These are phyloP conservation scores for Huso huso DNA, from an alignment of 2,797 vertebrate species.

Conservation along the genomic window DNA sequence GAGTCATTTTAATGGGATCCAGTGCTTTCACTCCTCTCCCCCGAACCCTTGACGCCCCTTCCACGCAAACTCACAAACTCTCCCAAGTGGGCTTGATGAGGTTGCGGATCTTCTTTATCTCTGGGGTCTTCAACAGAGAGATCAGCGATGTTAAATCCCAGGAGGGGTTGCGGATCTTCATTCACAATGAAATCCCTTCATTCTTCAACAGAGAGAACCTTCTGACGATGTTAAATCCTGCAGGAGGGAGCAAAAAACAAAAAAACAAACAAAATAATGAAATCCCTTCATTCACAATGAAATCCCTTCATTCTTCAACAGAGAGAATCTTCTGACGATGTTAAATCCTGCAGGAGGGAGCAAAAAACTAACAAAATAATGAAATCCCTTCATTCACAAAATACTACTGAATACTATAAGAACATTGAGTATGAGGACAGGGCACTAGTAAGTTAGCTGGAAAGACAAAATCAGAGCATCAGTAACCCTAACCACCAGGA, in stretches of 20 bases:
- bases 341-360: conserved; percentile 72
- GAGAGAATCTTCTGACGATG: conserved; percentile 75
- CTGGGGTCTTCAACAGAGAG: conserved; percentile 70
- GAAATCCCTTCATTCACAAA: not conserved
- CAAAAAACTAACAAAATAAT: not conserved
- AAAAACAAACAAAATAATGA: not conserved
- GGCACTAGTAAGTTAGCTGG: no score
- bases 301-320: conserved; percentile 59
- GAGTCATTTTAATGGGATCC: no score
- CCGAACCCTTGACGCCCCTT: no score
- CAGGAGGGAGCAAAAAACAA: no score
- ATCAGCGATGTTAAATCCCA: conserved; percentile 83
- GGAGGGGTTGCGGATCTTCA: no score
- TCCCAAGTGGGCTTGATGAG: conserved; percentile 68
- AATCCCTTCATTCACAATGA: no score
- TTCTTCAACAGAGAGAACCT: conserved; percentile 80
- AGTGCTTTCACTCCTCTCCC: no score
- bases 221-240: conserved; percentile 88
- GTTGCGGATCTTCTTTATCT: conserved; percentile 83
- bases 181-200: no score
- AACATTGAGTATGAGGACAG: no score
- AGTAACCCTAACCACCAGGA: no score
- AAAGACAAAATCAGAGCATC: no score
- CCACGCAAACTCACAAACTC: not conserved
- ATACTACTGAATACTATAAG: no score